Base-by-base conservation (phyloP, 2,888 invertebrate species). In the Lucinisca nassula region DNA sequence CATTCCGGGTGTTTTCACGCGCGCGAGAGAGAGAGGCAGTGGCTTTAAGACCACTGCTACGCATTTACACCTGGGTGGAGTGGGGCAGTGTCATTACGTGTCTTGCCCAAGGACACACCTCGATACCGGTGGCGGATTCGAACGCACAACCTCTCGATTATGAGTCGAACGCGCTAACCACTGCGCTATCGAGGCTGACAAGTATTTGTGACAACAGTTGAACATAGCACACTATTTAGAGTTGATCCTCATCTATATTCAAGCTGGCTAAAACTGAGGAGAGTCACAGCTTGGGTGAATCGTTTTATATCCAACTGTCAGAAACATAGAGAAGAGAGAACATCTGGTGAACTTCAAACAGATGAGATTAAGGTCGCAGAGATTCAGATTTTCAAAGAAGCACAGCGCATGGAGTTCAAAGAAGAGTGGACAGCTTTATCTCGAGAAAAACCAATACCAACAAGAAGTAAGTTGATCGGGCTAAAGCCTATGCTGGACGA, bases 361-460 rank as follows among this genome's bases (percentile, higher is more conserved):
- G 37, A 51, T 21, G 81, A 81, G 74, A n/a, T 74, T 2, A 37
- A 74, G 51, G 61, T 49, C 10, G 37, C 73, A 51, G 80, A 79
- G 51, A 61, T 37, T 14, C 30, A 38, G 24, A 77, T 87, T 27
- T 78, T 87, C 32, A 51, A 32, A 37, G 24, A 24, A 4, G 58
- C 61, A n/a, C 87, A 87, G 45, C 40, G 14, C 21, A 58, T 49
- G n/a, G 8, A 24, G 3, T n/a, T n/a, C n/a, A n/a, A n/a, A n/a
- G n/a, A n/a, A n/a, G n/a, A n/a, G n/a, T n/a, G n/a, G n/a, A n/a
- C 21, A 35, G 32, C 55, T n/a, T 24, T 87, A 24, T n/a, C 55
- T 6, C 49, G 37, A 27, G 70, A 40, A n/a, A 81, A 67, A 70
- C 14, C 40, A 17, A 1, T 84, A 21, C 55, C 84, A 45, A 45